These are phyloP conservation scores for Elegia similella DNA, from an alignment of 2,888 invertebrate genomes.

Conservation along the genomic window DNA sequence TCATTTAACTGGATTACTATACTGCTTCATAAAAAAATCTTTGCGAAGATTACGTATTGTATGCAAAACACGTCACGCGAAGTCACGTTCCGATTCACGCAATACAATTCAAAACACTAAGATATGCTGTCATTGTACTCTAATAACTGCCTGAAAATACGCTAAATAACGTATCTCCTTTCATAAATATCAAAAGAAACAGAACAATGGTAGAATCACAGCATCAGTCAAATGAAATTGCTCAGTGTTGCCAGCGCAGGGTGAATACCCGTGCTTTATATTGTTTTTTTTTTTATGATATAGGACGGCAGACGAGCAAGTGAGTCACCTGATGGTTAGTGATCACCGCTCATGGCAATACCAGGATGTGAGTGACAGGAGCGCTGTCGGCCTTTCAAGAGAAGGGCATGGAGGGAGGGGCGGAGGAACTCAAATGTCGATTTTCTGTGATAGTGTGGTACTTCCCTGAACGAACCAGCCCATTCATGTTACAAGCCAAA, in stretches of 20 bases:
- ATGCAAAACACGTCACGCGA: slow-evolving; percentile 11
- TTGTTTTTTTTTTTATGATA: too few species aligned
- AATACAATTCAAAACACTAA: slow-evolving; percentile 12
- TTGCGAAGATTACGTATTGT: not conserved
- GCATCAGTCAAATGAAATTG: slow-evolving; percentile 54
- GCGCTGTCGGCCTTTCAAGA: too few species aligned
- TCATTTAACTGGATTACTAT: too few species aligned
- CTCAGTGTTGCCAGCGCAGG: slow-evolving; percentile 21
- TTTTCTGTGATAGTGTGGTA: too few species aligned
- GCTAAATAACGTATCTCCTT: slow-evolving; percentile 24
- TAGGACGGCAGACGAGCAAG: too few species aligned
- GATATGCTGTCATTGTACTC: slow-evolving; percentile 9
- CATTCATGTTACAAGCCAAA: too few species aligned
- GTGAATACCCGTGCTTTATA: not conserved
- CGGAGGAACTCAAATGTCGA: too few species aligned
- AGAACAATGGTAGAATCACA: slow-evolving; percentile 50
- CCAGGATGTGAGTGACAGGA: too few species aligned
- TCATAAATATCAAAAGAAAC: slow-evolving; percentile 35
- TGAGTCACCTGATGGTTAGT: too few species aligned
- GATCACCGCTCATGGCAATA: too few species aligned
- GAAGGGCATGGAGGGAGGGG: too few species aligned
- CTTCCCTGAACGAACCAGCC: too few species aligned
- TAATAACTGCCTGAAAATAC: slow-evolving; percentile 21
- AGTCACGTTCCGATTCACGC: slow-evolving; percentile 14
- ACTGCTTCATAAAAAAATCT: not conserved